These are phyloP conservation scores for Andinoacara biseriatus DNA, from an alignment of 2,113 vertebrate species.

Conservation along the genomic window DNA sequence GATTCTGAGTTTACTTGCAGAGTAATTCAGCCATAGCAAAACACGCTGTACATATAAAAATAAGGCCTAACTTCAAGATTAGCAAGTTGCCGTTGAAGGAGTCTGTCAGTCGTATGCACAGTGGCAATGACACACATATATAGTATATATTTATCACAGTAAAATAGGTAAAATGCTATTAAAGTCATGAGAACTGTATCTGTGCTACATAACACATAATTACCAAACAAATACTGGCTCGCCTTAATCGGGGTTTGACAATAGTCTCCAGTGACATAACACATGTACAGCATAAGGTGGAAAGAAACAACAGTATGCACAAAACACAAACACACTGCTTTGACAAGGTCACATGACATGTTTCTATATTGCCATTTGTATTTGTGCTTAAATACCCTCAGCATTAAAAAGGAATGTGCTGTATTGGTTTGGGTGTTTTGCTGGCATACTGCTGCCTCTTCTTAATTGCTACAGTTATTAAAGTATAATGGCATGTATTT, in stretches of 20 bases:
- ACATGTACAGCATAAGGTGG: constrained; percentile 24
- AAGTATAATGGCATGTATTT: not conserved
- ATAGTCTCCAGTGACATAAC: constrained; percentile 19
- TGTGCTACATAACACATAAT: constrained; percentile 62
- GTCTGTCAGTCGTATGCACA: constrained; percentile 24
- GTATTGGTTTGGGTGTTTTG: constrained; percentile 28
- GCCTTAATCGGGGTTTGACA: constrained; percentile 7
- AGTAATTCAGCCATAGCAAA: constrained; percentile 35
- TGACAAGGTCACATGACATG: constrained; percentile 42
- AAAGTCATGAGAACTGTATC: constrained; percentile 40
- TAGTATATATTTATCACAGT: constrained; percentile 50
- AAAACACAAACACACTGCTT: constrained; percentile 55
- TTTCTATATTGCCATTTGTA: constrained; percentile 58
- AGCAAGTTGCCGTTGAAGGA: constrained; percentile 21
- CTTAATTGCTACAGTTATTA: constrained; percentile 60
- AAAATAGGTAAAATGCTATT: constrained; percentile 46
- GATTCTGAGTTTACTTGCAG: constrained; percentile 32
- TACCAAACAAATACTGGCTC: constrained; percentile 40
- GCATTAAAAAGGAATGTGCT: constrained; percentile 23
- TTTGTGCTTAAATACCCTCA: constrained; percentile 47
- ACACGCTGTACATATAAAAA: constrained; percentile 9
- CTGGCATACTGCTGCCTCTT: constrained; percentile 39
- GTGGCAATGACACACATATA: constrained; percentile 36
- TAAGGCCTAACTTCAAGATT: constrained; percentile 30
- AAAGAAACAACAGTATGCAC: constrained; percentile 52